Conservation (phyloP, 1,140 invertebrate genomes). For the Venustaconcha ellipsiformis region DNA sequence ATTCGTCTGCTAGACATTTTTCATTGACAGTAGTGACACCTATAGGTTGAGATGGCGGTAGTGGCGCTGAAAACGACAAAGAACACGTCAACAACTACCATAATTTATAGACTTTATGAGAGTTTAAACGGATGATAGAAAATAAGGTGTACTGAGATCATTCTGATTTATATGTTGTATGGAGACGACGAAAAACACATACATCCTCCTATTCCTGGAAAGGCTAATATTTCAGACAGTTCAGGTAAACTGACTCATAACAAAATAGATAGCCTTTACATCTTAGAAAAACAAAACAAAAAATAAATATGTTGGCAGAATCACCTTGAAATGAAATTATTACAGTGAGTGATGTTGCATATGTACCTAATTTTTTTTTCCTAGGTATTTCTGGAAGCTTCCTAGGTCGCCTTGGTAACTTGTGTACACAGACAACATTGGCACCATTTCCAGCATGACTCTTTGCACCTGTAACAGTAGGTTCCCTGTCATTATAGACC, state of each 20-base stretch:
- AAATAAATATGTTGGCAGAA: background rate
- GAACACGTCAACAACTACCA: background rate
- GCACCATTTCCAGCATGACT: background rate
- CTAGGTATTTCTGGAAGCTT: conserved; percentile 41
- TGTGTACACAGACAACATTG: conserved; percentile 2
- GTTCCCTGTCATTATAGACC: background rate
- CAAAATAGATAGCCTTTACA: too few species aligned
- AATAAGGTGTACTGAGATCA: background rate
- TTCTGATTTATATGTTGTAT: background rate
- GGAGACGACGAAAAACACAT: background rate
- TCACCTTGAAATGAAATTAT: background rate
- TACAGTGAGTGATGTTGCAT: background rate
- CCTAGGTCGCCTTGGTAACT: conserved; percentile 17
- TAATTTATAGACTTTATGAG: too few species aligned
- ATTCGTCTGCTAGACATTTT: conserved; percentile 56
- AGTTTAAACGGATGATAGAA: background rate
- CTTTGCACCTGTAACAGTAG: background rate
- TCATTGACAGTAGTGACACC: conserved; percentile 30
- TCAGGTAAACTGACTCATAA: too few species aligned
- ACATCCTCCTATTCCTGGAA: background rate
- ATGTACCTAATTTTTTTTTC: conserved; percentile 11
- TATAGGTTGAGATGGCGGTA: conserved; percentile 5
- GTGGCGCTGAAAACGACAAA: conserved; percentile 11
- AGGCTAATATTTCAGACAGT: too few species aligned
- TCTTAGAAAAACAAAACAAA: too few species aligned